Percentiles rank a stretch among this genome's conserved stretches.
phyloP scores from a whole-genome alignment of 2,113 vertebrate genomes.

The Alosa alosa region DNA sequence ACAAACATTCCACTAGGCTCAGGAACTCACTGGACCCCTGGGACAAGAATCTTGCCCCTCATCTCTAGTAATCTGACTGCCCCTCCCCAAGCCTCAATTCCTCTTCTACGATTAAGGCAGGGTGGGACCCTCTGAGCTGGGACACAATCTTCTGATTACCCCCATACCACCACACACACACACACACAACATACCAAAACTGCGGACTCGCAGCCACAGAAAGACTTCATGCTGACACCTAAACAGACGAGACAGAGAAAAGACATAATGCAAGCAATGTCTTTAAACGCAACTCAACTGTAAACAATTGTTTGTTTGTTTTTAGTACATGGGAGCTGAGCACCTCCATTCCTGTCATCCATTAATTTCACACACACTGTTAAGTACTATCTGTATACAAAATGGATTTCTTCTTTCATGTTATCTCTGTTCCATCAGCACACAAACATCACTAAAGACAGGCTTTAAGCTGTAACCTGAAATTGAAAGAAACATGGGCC shows the following conservation, averaged over 20 bases:
- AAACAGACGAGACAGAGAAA: not conserved
- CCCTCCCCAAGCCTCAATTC: conserved; percentile 30
- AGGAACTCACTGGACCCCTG: conserved; percentile 4
- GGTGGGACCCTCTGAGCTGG: conserved; percentile 38
- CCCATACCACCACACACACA: conserved; percentile 13
- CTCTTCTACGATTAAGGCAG: conserved; percentile 39
- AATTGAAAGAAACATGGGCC: not conserved
- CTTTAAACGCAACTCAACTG: not conserved
- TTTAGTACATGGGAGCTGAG: not conserved
- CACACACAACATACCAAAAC: conserved; percentile 2
- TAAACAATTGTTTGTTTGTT: not conserved
- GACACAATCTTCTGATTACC: conserved; percentile 42
- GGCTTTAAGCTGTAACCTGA: not conserved
- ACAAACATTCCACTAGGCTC: not conserved
- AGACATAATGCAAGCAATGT: not conserved
- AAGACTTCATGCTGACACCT: conserved; percentile 39
- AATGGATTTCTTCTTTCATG: not conserved
- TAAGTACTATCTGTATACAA: not conserved
- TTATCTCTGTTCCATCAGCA: not conserved
- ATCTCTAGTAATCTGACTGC: conserved; percentile 29
- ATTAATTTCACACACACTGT: not conserved
- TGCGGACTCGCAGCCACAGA: conserved; percentile 33
- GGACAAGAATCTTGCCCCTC: conserved; percentile 39
- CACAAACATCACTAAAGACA: not conserved
- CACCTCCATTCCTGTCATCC: not conserved